A percentile compares a stretch with the other conserved stretches of the same genome.
Evolutionary conservation across 2,888 invertebrate genomes (phyloP).

Genomic region (Spilosoma lubricipeda): DNA sequence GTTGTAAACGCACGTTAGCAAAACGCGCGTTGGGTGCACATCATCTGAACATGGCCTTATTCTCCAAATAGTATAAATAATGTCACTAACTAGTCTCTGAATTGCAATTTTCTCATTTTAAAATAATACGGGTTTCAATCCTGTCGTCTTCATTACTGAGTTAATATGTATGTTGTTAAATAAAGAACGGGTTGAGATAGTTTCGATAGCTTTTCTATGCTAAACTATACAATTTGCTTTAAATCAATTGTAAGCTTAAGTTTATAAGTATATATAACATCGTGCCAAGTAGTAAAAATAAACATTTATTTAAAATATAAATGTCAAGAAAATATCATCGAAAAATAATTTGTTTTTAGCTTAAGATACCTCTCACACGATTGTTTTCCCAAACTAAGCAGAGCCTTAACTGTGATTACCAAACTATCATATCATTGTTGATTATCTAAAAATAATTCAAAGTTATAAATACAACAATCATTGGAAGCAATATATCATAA

Average conservation of each 20-base stretch:
- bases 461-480: not conserved
- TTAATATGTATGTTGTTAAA: slow-evolving; percentile 28
- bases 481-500: slow-evolving; percentile 1
- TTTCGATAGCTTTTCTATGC: slow-evolving; percentile 33
- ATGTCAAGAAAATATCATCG: too few relatives aligned
- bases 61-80: slow-evolving; percentile 46
- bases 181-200: slow-evolving; percentile 31
- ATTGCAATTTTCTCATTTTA: slow-evolving; percentile 8
- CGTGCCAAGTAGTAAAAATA: too few relatives aligned
- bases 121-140: slow-evolving; percentile 30
- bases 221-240: too few relatives aligned
- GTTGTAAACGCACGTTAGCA: too few relatives aligned
- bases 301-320: too few relatives aligned
- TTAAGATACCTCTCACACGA: too few relatives aligned
- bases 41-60: too few relatives aligned
- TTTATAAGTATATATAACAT: too few relatives aligned
- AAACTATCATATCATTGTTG: not conserved
- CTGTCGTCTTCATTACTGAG: slow-evolving; percentile 27
- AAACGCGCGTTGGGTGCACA: too few relatives aligned
- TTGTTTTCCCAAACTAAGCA: too few relatives aligned
- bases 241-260: too few relatives aligned
- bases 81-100: not conserved
- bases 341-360: too few relatives aligned
- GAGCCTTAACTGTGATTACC: not conserved
- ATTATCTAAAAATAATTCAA: not conserved